Evolutionary conservation across 1,140 invertebrate genomes (phyloP), one percentile per base, ranked within the genome.

Genomic region (Heterodera carotae): DNA sequence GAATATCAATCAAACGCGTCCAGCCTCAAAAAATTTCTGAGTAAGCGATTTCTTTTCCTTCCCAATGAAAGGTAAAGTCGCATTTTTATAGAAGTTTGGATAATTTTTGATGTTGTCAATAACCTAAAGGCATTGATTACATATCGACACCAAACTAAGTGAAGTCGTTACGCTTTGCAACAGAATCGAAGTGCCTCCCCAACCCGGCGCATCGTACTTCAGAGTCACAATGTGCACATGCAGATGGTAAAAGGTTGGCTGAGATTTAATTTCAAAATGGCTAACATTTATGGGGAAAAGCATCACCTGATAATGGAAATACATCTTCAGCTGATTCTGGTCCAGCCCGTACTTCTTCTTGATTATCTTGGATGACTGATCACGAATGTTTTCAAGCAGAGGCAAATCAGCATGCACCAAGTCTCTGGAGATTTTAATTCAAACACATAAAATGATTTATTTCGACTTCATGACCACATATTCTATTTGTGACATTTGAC

Each of bases 221-320:
- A 94, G 92, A 89, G 92, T 92, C 73, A 92, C 91, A 53, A 82
- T 94, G 89, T 98, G 96, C 2, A 98, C 91, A 86, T 98, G 96
- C 10, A 98, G 89, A 89, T 98, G 95, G 89, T 97, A 97, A 89
- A 95, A 98, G 0, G 94, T 94, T 5, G 96, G 96, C 86, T 74
- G 8, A 62, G 48, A 60, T 36, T n/a, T 15, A 36, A 36, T 6
- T 5, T 34, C 12, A 72, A 60, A 43, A 60, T 3, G 36, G 22
- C n/a, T n/a, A n/a, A n/a, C n/a, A n/a, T n/a, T n/a, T n/a, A n/a
- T n/a, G n/a, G n/a, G n/a, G n/a, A 25, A 4, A 68, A 69, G 34
- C 12, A 18, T 29, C 12, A 74, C 71, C 71, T 95, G 95, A 89
- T 98, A 98, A 88, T 98, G 96, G 4, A 98, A 89, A 88, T 94